Percentiles rank a stretch among this genome's conserved stretches.
These are phyloP conservation scores for Disparrhopalites patrizii DNA, from an alignment of 2,888 invertebrate species.

Conservation along the genomic window DNA sequence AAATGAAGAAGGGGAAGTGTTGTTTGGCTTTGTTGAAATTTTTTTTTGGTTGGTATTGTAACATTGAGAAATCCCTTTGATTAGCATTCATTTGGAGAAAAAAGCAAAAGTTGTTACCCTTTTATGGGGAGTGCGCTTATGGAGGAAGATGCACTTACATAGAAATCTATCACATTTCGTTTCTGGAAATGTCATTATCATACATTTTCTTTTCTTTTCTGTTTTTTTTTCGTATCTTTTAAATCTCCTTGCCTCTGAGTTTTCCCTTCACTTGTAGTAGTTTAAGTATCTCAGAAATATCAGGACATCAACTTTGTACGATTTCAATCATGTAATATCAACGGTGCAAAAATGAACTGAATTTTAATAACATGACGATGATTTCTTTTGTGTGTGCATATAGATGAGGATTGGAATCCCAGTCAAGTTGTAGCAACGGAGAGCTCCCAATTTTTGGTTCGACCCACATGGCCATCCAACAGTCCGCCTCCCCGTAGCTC, in stretches of 20 bases:
- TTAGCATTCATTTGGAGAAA: constrained; percentile 20
- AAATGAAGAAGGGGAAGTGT: too few relatives aligned
- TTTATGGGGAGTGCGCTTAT: neutral
- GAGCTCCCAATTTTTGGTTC: constrained; percentile 59
- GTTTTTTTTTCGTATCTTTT: neutral
- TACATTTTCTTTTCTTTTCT: neutral
- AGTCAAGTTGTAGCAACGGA: constrained; percentile 51
- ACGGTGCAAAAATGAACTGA: neutral
- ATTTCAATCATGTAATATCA: too few relatives aligned
- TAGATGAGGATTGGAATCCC: constrained; percentile 70
- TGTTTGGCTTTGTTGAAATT: too few relatives aligned
- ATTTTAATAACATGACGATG: constrained; percentile 1
- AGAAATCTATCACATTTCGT: neutral
- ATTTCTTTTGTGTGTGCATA: constrained; percentile 51
- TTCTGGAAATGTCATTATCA: neutral
- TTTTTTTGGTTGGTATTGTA: neutral
- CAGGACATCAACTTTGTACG: too few relatives aligned
- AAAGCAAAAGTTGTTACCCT: constrained; percentile 7
- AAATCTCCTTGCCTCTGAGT: too few relatives aligned
- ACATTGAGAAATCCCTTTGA: too few relatives aligned
- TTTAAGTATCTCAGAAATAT: too few relatives aligned
- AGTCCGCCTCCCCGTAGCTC: constrained; percentile 55
- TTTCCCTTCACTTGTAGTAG: too few relatives aligned
- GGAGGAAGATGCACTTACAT: neutral
- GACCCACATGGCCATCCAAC: constrained; percentile 50